Conservation (phyloP, 2,797 vertebrate species). For the Anabacerthia variegaticeps region DNA sequence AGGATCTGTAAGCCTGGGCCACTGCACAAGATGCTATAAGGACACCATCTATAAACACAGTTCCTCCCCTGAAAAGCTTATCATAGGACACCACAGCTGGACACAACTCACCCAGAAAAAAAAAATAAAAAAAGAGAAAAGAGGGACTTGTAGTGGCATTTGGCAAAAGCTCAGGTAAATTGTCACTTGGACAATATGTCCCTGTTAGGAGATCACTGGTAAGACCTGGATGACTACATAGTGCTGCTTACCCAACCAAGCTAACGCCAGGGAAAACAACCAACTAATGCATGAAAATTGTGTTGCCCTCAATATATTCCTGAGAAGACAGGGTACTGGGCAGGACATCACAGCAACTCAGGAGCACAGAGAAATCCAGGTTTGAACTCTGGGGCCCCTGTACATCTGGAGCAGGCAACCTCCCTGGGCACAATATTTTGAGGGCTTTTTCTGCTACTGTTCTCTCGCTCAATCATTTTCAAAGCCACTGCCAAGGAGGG, state of each 20-base stretch:
- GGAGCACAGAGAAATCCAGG: not conserved
- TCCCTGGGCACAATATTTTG: not conserved
- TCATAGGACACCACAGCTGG: not conserved
- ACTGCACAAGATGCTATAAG: not conserved
- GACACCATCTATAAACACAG: not conserved
- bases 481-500: not conserved
- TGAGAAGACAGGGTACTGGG: not conserved
- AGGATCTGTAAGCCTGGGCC: not conserved
- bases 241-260: not conserved
- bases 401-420: not conserved
- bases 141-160: not conserved
- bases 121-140: not conserved
- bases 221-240: not conserved
- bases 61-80: not conserved
- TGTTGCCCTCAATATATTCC: not conserved
- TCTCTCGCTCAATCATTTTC: not conserved
- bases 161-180: not conserved
- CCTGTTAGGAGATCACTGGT: not conserved
- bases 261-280: not conserved
- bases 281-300: not conserved
- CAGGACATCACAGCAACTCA: not conserved
- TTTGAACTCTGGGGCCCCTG: not conserved
- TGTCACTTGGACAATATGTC: not conserved
- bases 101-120: not conserved
- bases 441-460: not conserved